Conservation (phyloP, 2,113 vertebrate species). For the Eudyptes chrysolophus region DNA sequence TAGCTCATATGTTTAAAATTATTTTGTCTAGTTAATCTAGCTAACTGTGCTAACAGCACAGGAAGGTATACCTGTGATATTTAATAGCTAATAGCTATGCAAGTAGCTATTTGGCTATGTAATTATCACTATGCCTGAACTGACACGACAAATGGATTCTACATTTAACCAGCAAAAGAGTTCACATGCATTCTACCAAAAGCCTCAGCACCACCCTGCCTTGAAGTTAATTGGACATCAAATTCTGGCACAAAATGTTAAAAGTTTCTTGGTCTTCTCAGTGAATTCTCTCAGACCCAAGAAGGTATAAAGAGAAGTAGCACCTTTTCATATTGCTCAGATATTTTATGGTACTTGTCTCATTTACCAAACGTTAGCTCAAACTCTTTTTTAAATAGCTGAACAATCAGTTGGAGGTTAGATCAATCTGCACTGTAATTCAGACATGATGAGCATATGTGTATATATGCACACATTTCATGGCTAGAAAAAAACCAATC, state of each 20-base stretch:
- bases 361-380: background rate
- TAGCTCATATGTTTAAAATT: constrained; percentile 57
- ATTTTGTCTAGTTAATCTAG: constrained; percentile 38
- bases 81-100: background rate
- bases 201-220: too few species aligned
- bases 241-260: background rate
- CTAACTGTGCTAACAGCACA: constrained; percentile 21
- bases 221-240: background rate
- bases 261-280: background rate
- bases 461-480: background rate
- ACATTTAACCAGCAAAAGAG: background rate
- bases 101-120: background rate
- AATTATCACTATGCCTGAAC: background rate
- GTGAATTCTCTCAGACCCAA: background rate
- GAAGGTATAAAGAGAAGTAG: background rate
- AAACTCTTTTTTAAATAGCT: background rate
- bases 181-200: background rate
- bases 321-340: background rate
- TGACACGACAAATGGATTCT: background rate
- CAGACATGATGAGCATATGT: background rate
- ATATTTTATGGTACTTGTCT: background rate
- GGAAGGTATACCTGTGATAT: background rate
- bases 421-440: background rate
- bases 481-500: background rate
- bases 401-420: background rate